Evolutionary conservation across 2,113 vertebrate genomes (phyloP).

Genomic region (zebrafish (Danio rerio)): DNA sequence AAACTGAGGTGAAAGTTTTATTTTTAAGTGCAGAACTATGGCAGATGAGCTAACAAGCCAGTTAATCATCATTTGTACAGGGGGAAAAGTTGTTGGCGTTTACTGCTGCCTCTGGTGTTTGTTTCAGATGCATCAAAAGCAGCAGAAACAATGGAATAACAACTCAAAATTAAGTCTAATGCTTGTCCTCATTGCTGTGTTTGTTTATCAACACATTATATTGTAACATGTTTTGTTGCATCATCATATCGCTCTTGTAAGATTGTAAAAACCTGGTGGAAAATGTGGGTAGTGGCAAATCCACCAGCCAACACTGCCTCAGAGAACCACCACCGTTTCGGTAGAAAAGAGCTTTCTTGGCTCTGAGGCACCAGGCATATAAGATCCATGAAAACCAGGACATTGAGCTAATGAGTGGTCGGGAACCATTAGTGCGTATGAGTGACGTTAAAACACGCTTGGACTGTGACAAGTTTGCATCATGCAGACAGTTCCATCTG

Average conservation of each 20-base stretch:
- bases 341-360: conserved; percentile 66
- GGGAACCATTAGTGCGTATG: conserved; percentile 94
- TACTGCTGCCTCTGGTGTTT: background rate
- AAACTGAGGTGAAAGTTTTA: too few relatives aligned
- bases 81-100: background rate
- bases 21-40: too few relatives aligned
- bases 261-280: background rate
- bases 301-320: background rate
- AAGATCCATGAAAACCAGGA: conserved; percentile 91
- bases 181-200: background rate
- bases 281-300: background rate
- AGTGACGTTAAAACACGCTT: conserved; percentile 93
- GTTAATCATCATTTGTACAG: too few relatives aligned
- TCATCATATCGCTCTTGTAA: background rate
- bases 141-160: background rate
- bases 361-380: conserved; percentile 87
- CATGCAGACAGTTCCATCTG: conserved; percentile 99
- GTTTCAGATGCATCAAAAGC: background rate
- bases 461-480: conserved; percentile 98
- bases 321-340: background rate
- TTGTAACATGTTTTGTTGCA: background rate
- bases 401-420: conserved; percentile 93
- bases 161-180: background rate
- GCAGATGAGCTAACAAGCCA: too few relatives aligned
- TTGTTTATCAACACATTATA: background rate